Conservation (phyloP, 2,797 vertebrate species). For the Propithecus deckenii region DNA sequence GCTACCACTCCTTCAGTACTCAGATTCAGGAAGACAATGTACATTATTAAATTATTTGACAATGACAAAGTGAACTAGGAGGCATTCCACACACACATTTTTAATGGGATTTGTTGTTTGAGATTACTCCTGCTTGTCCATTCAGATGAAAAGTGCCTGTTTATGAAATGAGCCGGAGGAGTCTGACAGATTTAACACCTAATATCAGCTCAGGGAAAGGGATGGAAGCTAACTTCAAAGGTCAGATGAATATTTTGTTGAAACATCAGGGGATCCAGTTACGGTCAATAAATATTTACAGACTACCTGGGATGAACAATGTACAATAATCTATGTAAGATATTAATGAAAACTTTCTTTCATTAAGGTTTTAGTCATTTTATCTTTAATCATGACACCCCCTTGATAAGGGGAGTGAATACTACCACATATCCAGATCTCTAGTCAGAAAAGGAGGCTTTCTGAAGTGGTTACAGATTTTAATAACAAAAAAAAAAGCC, state of each 20-base stretch:
- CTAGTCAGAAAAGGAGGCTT: not conserved
- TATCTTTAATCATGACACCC: not conserved
- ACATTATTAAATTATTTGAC: conserved; percentile 56
- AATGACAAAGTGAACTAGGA: conserved; percentile 55
- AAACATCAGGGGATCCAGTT: not conserved
- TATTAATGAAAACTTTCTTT: not conserved
- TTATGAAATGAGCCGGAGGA: conserved; percentile 15
- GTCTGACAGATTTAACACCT: conserved; percentile 25
- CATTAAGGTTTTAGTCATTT: conserved; percentile 24
- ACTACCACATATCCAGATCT: not conserved
- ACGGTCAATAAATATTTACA: conserved; percentile 20
- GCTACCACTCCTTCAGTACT: not conserved
- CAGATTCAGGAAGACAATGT: conserved; percentile 31
- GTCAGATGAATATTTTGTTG: conserved; percentile 13
- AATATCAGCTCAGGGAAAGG: not conserved
- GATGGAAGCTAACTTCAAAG: conserved; percentile 26
- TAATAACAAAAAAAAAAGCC: conserved; percentile 22
- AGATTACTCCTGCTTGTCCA: not conserved
- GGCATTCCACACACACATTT: not conserved
- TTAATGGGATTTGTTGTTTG: conserved; percentile 21
- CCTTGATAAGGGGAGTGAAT: not conserved
- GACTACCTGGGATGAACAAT: not conserved
- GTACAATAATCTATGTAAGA: not conserved
- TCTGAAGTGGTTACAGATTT: conserved; percentile 41
- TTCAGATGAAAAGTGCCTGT: not conserved